Evolutionary conservation across 2,888 invertebrate species (phyloP), one percentile per base, ranked within the genome.

Genomic region (Oasisia sp.): DNA sequence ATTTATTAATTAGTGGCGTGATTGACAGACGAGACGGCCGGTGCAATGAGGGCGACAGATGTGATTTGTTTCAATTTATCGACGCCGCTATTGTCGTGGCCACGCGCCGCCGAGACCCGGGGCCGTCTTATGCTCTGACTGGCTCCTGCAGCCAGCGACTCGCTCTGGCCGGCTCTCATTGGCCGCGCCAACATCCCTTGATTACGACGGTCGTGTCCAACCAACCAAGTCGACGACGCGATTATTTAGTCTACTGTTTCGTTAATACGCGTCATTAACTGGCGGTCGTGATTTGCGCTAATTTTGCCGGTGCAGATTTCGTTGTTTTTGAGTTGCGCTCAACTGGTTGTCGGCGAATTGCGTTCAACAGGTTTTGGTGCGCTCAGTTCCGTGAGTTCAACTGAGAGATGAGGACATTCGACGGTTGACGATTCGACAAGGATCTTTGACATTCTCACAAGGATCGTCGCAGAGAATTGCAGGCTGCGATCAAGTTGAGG

Each of bases 61-160:
- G 74, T 74, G 74, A 74, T 74, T 74, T 74, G 74, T 74, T 74
- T 74, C 74, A 74, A 74, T 74, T 74, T 74, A 74, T 74, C 27
- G 74, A 74, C 74, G 74, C 74, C 74, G 74, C 74, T 27, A 74
- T 74, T 74, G 27, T 74, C 2, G 74, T 19, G 1, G 74, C 74
- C 74, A 74, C 74, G 74, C 74, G 74, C 27, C 74, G 3, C 74
- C 27, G 74, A 74, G 27, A 74, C 74, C n/a, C 74, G 74, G 27
- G 5, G 19, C 27, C n/a, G 74, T 19, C 74, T n/a, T 74, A 7
- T 74, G 74, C 74, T 74, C 74, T 74, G 74, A 74, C 74, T 74
- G 74, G 74, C 74, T 74, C 74, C 27, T 7, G 2, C 74, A 27
- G 74, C 19, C 14, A 74, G 27, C 27, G 74, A 27, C 19, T 27